Conservation (phyloP, 2,888 invertebrate genomes). For the Dascillus cervinus region DNA sequence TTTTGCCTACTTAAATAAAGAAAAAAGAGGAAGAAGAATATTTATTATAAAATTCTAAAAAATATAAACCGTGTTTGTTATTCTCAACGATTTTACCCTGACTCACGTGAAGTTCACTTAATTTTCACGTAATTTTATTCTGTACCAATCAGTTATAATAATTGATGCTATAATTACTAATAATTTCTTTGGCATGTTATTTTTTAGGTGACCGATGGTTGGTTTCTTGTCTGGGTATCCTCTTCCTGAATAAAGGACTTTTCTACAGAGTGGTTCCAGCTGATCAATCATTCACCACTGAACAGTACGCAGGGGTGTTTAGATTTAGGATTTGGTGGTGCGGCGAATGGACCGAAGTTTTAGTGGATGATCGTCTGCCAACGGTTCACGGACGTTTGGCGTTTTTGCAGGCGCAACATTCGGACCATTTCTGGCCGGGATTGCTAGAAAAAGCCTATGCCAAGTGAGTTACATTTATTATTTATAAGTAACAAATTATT, state of each 20-base stretch:
- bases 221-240: conserved; percentile 77
- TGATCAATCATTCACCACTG: conserved; percentile 70
- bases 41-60: no score
- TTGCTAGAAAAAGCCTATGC: conserved; percentile 89
- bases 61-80: no score
- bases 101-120: no score
- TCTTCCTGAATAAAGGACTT: conserved; percentile 77
- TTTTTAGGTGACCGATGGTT: conserved; percentile 91
- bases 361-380: conserved; percentile 84
- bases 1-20: no score
- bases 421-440: conserved; percentile 84
- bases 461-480: conserved; percentile 55
- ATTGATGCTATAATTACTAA: no score
- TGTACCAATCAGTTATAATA: no score
- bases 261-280: conserved; percentile 89
- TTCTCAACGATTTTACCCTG: no score
- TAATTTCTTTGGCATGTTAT: no score
- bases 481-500: not conserved
- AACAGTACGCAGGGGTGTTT: conserved; percentile 70
- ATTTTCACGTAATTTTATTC: no score
- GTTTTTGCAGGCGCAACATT: conserved; percentile 73
- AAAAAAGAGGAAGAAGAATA: no score
- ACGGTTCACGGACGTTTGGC: conserved; percentile 81
- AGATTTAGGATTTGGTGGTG: conserved; percentile 92
- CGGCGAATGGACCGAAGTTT: conserved; percentile 84